Evolutionary conservation across 2,113 vertebrate genomes (phyloP), one percentile per base, ranked within the genome.

Genomic region (Paedocypris sp.): DNA sequence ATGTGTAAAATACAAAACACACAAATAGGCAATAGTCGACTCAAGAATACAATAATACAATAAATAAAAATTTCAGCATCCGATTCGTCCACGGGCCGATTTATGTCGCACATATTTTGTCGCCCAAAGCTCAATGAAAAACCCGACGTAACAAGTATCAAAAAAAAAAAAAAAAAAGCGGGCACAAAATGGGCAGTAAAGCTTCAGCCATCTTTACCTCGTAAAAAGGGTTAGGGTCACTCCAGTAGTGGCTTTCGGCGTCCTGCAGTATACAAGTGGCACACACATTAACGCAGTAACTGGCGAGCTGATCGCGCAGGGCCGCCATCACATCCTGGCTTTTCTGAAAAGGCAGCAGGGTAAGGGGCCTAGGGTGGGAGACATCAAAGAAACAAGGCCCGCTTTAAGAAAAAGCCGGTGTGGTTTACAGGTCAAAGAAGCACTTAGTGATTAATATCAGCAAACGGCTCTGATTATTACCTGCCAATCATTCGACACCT

Each of bases 241-340:
- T 82, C 93, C 93, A 96, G 75, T 88, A 80, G 80, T 97, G 91
- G 82, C 91, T 92, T 75, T 98, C 92, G 15, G 90, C 86, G 49
- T 97, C 94, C 67, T 94, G 91, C 58, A 98, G 85, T 82, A 97
- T 84, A 76, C 88, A 89, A 70, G 87, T 86, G 75, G 84, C 79
- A 77, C 92, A 97, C 73, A 91, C 78, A 71, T 86, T 87, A 78
- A 90, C 4, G 74, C 89, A 92, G 85, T 98, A 93, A 82, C 84
- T 77, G 0, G 75, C 88, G 80, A 97, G 74, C 82, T 93, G 91
- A 66, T 88, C 82, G 78, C 84, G 88, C 36, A 94, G 73, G 53
- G 81, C 70, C 36, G 41, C 85, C 69, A 83, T 83, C 75, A 88
- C 84, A 64, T 95, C 86, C 76, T 88, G 84, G 81, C 86, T 97